Conservation (phyloP, 2,888 invertebrate genomes). For the Himalopsyche kuldschensis region DNA sequence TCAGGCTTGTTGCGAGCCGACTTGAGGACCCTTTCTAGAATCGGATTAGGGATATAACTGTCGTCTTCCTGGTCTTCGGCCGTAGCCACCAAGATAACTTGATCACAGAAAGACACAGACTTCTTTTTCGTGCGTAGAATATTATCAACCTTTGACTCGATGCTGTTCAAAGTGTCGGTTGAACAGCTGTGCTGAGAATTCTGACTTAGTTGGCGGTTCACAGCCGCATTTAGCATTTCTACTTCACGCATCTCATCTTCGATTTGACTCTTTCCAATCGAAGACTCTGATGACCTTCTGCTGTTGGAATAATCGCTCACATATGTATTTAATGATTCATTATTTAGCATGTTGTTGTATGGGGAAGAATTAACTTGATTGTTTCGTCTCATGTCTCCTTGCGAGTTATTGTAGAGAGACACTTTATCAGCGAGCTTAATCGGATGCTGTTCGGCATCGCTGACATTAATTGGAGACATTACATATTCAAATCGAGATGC, state of each 20-base stretch:
- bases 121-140: conserved; percentile 78
- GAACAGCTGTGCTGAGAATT: conserved; percentile 52
- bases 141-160: conserved; percentile 47
- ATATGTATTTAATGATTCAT: conserved; percentile 26
- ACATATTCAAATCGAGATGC: conserved; percentile 79
- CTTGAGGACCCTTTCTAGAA: conserved; percentile 80
- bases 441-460: background rate
- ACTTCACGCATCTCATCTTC: conserved; percentile 61
- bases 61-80: conserved; percentile 91
- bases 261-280: conserved; percentile 54
- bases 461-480: conserved; percentile 42
- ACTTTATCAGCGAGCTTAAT: background rate
- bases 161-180: conserved; percentile 50
- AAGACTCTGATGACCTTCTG: conserved; percentile 33
- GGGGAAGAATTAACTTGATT: conserved; percentile 1
- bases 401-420: background rate
- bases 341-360: background rate
- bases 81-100: conserved; percentile 89
- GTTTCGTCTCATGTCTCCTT: background rate
- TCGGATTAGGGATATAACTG: conserved; percentile 88
- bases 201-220: conserved; percentile 48
- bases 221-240: conserved; percentile 59
- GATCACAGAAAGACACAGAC: conserved; percentile 93
- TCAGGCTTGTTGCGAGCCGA: conserved; percentile 79
- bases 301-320: conserved; percentile 23